Conservation (phyloP, 2,797 vertebrate genomes). For the Spinibarbus caldwelli region DNA sequence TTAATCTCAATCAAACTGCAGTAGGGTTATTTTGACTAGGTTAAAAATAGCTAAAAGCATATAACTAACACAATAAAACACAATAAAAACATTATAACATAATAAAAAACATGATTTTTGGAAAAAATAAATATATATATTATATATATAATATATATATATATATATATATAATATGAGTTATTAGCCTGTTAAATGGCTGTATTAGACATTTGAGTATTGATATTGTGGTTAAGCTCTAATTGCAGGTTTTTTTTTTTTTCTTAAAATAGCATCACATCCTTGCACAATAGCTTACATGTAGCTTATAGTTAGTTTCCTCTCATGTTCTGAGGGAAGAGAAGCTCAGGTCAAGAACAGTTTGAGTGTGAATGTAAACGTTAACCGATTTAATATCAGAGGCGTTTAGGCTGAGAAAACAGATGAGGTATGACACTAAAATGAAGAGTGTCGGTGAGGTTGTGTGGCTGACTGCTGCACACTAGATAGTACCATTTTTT, state of each 20-base stretch:
- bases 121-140: no score
- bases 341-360: neutral
- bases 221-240: neutral
- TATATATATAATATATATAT: no score
- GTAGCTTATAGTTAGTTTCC: neutral
- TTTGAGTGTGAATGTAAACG: neutral
- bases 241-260: neutral
- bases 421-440: neutral
- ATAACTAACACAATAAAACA: no score
- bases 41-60: no score
- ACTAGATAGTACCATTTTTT: neutral
- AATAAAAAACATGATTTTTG: no score
- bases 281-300: no score
- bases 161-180: neutral
- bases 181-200: neutral
- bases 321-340: neutral
- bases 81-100: no score
- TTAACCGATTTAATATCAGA: conserved; percentile 1
- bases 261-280: neutral
- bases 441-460: neutral
- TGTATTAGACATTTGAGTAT: neutral
- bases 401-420: neutral
- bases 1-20: no score
- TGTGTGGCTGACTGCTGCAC: neutral
- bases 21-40: no score